Conservation (phyloP, 1,140 invertebrate species). For the Tetragonula clypearis region DNA sequence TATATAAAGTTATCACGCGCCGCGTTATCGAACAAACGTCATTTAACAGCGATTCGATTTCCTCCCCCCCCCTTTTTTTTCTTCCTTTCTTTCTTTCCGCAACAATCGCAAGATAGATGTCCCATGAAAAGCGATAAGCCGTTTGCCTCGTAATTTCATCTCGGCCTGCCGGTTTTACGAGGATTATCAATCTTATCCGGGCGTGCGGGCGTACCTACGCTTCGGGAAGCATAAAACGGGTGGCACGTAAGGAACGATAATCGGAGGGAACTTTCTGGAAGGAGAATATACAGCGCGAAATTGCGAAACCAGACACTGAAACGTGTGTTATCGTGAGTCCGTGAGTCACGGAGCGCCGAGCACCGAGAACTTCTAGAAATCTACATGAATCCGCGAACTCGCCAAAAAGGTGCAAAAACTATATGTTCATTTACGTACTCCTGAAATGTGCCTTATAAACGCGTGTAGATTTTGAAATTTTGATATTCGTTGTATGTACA, state of each 20-base stretch:
- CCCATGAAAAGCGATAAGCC: constrained; percentile 13
- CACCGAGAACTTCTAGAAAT: too few relatives aligned
- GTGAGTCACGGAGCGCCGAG: too few relatives aligned
- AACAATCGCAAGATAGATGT: neutral
- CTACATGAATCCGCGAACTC: too few relatives aligned
- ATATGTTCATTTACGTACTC: too few relatives aligned
- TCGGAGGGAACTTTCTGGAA: neutral
- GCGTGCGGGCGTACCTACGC: neutral
- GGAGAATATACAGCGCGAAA: neutral
- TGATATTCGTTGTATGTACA: too few relatives aligned
- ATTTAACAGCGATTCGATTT: neutral
- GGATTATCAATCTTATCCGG: neutral
- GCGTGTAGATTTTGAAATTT: too few relatives aligned
- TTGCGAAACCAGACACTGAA: too few relatives aligned
- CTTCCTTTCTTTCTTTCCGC: neutral
- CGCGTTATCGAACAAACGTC: too few relatives aligned
- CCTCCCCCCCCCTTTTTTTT: too few relatives aligned
- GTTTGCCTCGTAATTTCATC: neutral
- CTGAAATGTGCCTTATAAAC: too few relatives aligned
- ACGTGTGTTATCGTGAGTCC: neutral
- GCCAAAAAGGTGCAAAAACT: too few relatives aligned
- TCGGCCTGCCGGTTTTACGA: neutral
- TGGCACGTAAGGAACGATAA: neutral
- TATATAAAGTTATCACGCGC: neutral
- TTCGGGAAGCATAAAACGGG: neutral